Conservation (phyloP, 2,888 invertebrate genomes). For the Diarsia mendica region DNA sequence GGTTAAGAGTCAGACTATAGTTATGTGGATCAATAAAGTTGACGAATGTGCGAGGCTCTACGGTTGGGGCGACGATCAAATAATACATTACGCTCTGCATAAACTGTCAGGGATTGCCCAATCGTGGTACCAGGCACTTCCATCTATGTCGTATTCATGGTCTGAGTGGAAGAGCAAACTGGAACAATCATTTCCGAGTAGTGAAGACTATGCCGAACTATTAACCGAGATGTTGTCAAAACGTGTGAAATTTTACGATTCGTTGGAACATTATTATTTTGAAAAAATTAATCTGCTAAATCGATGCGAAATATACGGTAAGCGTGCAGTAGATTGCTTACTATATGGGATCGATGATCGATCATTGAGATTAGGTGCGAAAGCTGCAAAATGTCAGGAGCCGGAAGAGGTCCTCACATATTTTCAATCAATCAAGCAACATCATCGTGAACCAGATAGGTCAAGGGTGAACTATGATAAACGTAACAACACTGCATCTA, state of each 20-base stretch:
- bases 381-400: slow-evolving; percentile 2
- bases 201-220: not conserved
- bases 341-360: slow-evolving; percentile 2
- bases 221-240: slow-evolving; percentile 5
- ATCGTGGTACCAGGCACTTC: slow-evolving; percentile 1
- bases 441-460: no score
- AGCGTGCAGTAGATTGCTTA: slow-evolving; percentile 3
- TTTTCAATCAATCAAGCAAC: slow-evolving; percentile 8
- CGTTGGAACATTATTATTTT: slow-evolving; percentile 1
- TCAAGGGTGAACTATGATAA: no score
- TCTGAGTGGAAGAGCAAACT: slow-evolving; percentile 6
- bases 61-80: no score
- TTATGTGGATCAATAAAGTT: no score
- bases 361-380: not conserved
- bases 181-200: slow-evolving; percentile 1
- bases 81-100: no score
- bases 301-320: no score
- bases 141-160: slow-evolving; percentile 6
- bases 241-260: slow-evolving; percentile 6
- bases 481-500: no score
- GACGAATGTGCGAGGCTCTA: no score
- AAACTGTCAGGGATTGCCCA: slow-evolving; percentile 6
- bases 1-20: slow-evolving; percentile 7
- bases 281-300: not conserved
- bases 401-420: slow-evolving; percentile 1